These are phyloP conservation scores for Aurelia aurita DNA, from an alignment of 30 jellyfish, hydroid and myxozoan genomes.

Conservation along the genomic window DNA sequence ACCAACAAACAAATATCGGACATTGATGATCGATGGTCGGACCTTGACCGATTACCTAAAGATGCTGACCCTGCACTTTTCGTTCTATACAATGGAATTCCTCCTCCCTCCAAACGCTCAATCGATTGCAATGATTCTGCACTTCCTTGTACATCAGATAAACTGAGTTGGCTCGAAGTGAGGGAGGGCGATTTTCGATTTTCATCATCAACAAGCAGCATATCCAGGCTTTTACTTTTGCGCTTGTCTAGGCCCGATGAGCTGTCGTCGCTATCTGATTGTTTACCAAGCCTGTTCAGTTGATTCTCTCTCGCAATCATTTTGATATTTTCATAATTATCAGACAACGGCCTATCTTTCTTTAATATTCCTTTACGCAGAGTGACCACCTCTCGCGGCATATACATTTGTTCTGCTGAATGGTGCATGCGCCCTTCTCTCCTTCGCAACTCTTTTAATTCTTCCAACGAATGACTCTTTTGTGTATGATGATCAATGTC, in stretches of 20 bases:
- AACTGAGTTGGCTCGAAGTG: slow-evolving; percentile 86
- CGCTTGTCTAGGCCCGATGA: slow-evolving; percentile 48
- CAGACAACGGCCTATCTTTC: slow-evolving; percentile 96
- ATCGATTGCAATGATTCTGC: slow-evolving; percentile 54
- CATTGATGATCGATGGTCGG: slow-evolving; percentile 49
- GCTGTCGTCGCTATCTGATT: slow-evolving; percentile 42
- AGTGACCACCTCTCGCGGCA: slow-evolving; percentile 62
- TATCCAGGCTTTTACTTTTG: slow-evolving; percentile 84
- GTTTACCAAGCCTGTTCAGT: slow-evolving; percentile 43
- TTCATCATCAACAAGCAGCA: slow-evolving; percentile 53
- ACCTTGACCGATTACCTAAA: slow-evolving; percentile 30
- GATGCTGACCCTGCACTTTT: slow-evolving; percentile 39
- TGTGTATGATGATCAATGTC: slow-evolving; percentile 9
- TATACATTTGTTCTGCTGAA: slow-evolving; percentile 58
- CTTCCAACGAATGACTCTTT: slow-evolving; percentile 68
- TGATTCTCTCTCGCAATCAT: slow-evolving; percentile 78
- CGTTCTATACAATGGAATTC: slow-evolving; percentile 19
- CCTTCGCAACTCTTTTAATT: slow-evolving; percentile 18
- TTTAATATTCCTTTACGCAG: slow-evolving; percentile 68
- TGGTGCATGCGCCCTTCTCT: slow-evolving; percentile 61
- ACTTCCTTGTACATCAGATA: slow-evolving; percentile 69
- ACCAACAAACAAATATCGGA: slow-evolving; percentile 33
- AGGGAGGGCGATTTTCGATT: slow-evolving; percentile 56
- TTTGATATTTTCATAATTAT: slow-evolving; percentile 88
- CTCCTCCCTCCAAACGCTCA: slow-evolving; percentile 30